Percentiles rank a stretch among this genome's conserved stretches.
Conservation (phyloP, 2,797 vertebrate genomes). For the Eptatretus atami region DNA sequence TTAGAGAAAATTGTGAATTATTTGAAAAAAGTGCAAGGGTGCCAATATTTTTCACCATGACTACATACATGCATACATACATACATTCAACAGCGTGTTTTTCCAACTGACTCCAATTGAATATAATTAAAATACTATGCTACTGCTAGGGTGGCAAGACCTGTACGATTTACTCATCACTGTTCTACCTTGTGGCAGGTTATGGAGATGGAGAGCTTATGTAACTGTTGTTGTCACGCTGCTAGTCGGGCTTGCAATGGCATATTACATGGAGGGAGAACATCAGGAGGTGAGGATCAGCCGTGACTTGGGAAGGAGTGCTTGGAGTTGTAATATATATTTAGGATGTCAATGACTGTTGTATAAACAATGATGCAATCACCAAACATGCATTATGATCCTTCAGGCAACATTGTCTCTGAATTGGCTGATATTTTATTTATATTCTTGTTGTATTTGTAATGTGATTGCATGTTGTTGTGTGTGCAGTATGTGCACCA, state of each 20-base stretch:
- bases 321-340: no score
- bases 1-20: no score
- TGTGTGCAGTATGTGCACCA: constrained; percentile 34
- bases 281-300: constrained; percentile 45
- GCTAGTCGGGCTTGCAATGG: constrained; percentile 30
- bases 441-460: neutral
- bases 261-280: constrained; percentile 55
- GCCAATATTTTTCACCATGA: no score
- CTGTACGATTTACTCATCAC: neutral
- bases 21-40: no score
- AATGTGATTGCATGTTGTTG: neutral
- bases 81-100: no score
- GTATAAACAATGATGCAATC: no score
- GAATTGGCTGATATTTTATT: neutral
- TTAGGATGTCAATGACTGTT: no score
- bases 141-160: neutral
- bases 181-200: constrained; percentile 18
- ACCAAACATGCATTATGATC: no score
- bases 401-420: no score
- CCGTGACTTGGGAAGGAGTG: neutral
- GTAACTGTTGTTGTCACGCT: constrained; percentile 31
- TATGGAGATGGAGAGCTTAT: constrained; percentile 42
- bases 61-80: no score
- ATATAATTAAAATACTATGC: no score
- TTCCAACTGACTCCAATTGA: no score